These are phyloP conservation scores for Betta splendens DNA, from an alignment of 2,797 vertebrate species.

Conservation along the genomic window DNA sequence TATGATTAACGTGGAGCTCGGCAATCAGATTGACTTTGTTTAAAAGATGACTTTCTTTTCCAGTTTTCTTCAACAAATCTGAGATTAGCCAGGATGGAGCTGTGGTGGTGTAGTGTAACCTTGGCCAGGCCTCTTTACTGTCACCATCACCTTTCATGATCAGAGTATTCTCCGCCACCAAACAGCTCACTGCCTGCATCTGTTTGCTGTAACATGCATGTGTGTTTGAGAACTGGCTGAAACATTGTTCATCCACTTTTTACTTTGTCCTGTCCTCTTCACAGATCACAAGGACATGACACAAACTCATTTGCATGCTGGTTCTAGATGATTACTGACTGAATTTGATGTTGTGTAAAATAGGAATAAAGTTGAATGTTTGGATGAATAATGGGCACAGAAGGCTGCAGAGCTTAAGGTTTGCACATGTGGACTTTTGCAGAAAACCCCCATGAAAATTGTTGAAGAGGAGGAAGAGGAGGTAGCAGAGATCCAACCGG, in stretches of 20 bases:
- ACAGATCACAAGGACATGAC: constrained; percentile 39
- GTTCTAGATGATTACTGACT: constrained; percentile 34
- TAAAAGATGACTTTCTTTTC: constrained; percentile 1
- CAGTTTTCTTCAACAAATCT: constrained; percentile 14
- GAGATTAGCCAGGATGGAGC: constrained; percentile 22
- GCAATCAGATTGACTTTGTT: constrained; percentile 11
- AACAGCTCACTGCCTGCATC: constrained; percentile 63
- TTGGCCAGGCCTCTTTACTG: constrained; percentile 25
- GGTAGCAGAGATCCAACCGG: constrained; percentile 86
- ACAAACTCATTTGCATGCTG: constrained; percentile 60
- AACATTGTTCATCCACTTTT: constrained; percentile 41
- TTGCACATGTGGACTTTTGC: constrained; percentile 57
- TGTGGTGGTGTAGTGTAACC: constrained; percentile 23
- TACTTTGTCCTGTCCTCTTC: constrained; percentile 48
- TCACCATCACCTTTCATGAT: constrained; percentile 58
- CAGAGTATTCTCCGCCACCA: constrained; percentile 47
- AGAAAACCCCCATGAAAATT: constrained; percentile 90
- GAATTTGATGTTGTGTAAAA: constrained; percentile 40
- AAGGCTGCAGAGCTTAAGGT: constrained; percentile 38
- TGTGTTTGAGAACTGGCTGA: constrained; percentile 45
- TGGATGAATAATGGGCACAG: neutral
- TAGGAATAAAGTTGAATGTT: constrained; percentile 12
- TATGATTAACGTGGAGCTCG: constrained; percentile 1
- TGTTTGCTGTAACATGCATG: constrained; percentile 71
- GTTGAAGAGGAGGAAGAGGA: constrained; percentile 95